Evolutionary conservation across 2,113 vertebrate genomes (phyloP).

Genomic region (Mohoua ochrocephala): DNA sequence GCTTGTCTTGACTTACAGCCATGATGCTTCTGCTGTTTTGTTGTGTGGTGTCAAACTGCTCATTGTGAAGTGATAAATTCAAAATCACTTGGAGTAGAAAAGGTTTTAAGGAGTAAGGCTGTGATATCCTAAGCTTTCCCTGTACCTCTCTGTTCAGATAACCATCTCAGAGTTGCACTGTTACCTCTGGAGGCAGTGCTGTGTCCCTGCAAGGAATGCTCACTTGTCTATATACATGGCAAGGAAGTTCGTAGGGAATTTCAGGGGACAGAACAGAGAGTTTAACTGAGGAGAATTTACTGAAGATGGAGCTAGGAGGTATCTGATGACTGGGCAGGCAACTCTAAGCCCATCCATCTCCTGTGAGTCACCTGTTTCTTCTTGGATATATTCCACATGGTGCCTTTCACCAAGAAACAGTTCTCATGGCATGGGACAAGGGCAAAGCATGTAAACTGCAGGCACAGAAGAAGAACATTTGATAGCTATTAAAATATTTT

Average conservation of each 20-base stretch:
- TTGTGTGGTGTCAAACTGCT: not conserved
- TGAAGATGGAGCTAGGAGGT: not conserved
- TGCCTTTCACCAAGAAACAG: not conserved
- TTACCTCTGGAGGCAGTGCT: not conserved
- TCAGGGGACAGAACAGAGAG: not conserved
- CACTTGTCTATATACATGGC: accelerated
- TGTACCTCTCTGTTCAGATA: not conserved
- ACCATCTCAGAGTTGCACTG: not conserved
- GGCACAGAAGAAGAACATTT: not conserved
- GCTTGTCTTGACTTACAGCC: not conserved
- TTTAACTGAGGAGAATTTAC: not conserved
- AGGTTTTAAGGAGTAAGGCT: not conserved
- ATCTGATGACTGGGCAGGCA: not conserved
- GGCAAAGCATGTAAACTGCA: not conserved
- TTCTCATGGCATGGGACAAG: not conserved
- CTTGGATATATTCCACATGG: not conserved
- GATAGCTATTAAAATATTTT: not conserved
- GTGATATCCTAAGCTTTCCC: not conserved
- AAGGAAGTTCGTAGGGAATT: not conserved
- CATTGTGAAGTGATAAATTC: not conserved
- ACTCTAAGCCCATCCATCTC: not conserved
- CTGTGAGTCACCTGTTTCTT: not conserved
- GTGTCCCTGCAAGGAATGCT: not conserved
- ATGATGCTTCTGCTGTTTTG: not conserved
- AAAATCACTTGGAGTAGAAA: not conserved